Evolutionary conservation across 2,888 invertebrate genomes (phyloP), one percentile per base, ranked within the genome.

Genomic region (Netelia fuscicornis): DNA sequence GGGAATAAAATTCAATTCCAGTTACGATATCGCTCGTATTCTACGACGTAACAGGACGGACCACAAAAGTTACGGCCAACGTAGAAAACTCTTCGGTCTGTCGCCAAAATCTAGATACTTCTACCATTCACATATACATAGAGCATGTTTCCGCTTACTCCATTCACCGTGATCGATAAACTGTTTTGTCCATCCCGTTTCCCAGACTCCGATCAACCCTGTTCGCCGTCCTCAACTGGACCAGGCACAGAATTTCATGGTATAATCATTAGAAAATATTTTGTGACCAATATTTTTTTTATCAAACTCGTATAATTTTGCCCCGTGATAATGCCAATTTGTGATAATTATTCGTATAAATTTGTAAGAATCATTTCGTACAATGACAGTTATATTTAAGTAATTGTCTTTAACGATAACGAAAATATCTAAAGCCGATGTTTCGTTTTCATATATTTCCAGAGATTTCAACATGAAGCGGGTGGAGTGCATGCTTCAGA

Each of bases 391-490:
- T 42, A 10, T 42, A 65, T 67, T n/a, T 25, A 56, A 3, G 17
- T 17, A n/a, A 42, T 10, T 10, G 10, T n/a, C n/a, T 48, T 42
- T 30, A 11, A 23, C 52, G 65, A 64, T 70, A 52, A 70, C 68
- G 42, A 10, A 54, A 71, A 76, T 78, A 75, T 60, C 23, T 44
- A 81, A 81, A 65, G 20, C 11, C 37, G 52, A 80, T n/a, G 64
- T 64, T 52, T 23, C 30, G 17, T 20, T 76, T n/a, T 81, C 54
- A 48, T 83, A 30, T 81, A 20, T 81, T 86, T 85, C 54, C 83
- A 84, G 81, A 84, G 80, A 77, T 87, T 82, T 70, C 82, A 75
- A 56, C 60, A 23, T 37, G 67, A n/a, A 44, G 58, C 5, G 72
- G 81, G 42, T 82, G 62, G 30, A 68, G 70, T 71, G 65, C 68